phyloP scores from a whole-genome alignment of 2,888 invertebrate species.

The Sinohyriopsis cumingii region DNA sequence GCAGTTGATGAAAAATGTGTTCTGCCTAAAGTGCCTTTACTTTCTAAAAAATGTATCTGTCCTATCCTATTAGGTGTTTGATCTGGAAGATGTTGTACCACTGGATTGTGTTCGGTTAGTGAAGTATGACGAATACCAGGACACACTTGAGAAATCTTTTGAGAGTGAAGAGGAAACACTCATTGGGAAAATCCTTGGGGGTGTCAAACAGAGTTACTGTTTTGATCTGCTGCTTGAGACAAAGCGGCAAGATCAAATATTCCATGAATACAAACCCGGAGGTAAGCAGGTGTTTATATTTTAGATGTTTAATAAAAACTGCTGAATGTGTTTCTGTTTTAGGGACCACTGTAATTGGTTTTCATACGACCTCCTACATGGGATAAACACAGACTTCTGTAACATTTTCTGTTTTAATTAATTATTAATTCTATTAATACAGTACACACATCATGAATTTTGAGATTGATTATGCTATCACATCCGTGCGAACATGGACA shows the following conservation, averaged over 20 bases:
- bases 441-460: no score
- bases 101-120: constrained; percentile 83
- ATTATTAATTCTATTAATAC: no score
- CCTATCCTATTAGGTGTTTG: constrained; percentile 73
- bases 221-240: constrained; percentile 81
- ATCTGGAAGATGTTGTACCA: constrained; percentile 77
- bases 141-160: constrained; percentile 80
- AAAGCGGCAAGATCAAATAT: constrained; percentile 76
- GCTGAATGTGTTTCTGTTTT: no score
- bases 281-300: constrained; percentile 70
- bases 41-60: not conserved
- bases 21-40: no score
- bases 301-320: not conserved
- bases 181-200: constrained; percentile 74
- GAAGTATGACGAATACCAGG: constrained; percentile 79
- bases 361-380: no score
- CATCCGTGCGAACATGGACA: no score
- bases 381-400: no score
- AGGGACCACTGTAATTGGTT: no score
- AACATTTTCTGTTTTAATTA: no score
- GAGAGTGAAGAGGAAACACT: constrained; percentile 76
- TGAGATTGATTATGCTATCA: no score
- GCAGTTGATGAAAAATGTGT: no score
- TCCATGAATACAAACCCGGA: constrained; percentile 79
- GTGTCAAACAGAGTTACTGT: constrained; percentile 73